These are phyloP conservation scores for Scelioninae gen. 1 DNA, from an alignment of 2,888 invertebrate species.

Conservation along the genomic window DNA sequence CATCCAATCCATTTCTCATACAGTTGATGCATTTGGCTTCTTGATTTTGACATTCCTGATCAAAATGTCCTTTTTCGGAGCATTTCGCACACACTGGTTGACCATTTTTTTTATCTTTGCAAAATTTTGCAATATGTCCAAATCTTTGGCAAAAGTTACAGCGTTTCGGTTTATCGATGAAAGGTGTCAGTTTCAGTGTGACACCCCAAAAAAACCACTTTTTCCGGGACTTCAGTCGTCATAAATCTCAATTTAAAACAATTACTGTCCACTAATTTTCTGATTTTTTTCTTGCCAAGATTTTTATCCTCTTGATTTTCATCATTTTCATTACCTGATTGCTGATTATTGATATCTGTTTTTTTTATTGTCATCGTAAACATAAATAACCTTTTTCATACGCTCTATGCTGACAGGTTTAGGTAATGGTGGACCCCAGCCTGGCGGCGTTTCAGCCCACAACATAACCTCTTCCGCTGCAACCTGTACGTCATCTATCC, in stretches of 20 bases:
- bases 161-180: no score
- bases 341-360: no score
- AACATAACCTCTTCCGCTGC: not conserved
- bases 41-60: not conserved
- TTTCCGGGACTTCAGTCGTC: no score
- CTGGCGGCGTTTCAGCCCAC: not conserved
- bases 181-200: no score
- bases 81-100: not conserved
- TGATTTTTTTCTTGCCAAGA: slow-evolving; percentile 2
- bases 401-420: not conserved
- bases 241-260: no score
- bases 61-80: not conserved
- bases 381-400: not conserved
- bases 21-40: slow-evolving; percentile 10
- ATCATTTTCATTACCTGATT: no score
- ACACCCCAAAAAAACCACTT: no score
- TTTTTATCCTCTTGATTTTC: no score
- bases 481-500: not conserved
- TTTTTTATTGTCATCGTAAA: no score
- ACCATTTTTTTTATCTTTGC: not conserved
- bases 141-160: not conserved
- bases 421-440: not conserved
- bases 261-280: no score
- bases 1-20: not conserved
- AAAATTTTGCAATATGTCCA: not conserved